Evolutionary conservation across 2,888 invertebrate species (phyloP), one percentile per base, ranked within the genome.

Genomic region (Andrena bicolor): DNA sequence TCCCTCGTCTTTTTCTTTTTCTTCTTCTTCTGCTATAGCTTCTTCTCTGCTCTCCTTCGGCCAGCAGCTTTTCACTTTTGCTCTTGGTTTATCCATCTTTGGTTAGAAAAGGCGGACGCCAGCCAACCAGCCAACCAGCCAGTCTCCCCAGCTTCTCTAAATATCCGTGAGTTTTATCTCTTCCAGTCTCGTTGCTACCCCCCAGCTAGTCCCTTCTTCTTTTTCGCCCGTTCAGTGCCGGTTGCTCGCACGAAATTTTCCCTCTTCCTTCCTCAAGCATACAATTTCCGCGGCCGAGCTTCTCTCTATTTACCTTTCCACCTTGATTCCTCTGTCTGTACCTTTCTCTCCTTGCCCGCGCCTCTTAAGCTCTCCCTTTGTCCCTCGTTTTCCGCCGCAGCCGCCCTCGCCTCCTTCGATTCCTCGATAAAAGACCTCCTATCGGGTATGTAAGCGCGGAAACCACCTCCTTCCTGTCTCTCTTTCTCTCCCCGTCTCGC

Each of bases 121-220:
- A 56, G 56, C 10, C 56, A 56, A 23, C 53, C 53, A 53, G 23
- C 20, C 26, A 26, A 20, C 20, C 26, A 26, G 20, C 20, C 23
- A 61, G 56, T 56, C 49, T 75, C 35, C 66, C 26, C 56, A 32
- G 28, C 76, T 68, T 53, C 61, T 53, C 72, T 72, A 80, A 80
- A 80, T 72, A 80, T 63, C 80, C 72, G 32, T 48, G 66, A 66
- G 80, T 49, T 80, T 80, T 72, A 80, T 72, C 80, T 80, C 81
- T 80, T 68, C 66, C 80, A 71, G 70, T 51, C 80, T 61, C 70
- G 80, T 71, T 80, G 79, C 68, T 78, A 35, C 78, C 72, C 51
- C 30, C 65, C 53, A 48, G 63, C 53, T 56, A 64, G 72, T 20
- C 32, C 70, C 68, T 69, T 81, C 65, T 60, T 70, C 82, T 26